Evolutionary conservation across 2,113 vertebrate species (phyloP).

Genomic region (Balaenoptera acutorostrata): DNA sequence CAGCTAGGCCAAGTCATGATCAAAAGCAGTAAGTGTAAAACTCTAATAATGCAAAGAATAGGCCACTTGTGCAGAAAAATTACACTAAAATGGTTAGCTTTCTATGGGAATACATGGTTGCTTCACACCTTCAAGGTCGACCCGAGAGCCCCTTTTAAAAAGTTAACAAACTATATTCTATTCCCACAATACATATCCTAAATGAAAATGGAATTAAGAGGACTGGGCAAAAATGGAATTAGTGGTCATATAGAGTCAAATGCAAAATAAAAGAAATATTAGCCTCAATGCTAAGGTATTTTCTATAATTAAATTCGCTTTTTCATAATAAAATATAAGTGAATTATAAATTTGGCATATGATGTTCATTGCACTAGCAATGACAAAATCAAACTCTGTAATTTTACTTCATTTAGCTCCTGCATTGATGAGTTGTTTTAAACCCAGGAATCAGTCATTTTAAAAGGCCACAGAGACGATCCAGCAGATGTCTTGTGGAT

Average conservation of each 20-base stretch:
- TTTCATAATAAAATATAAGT: neutral
- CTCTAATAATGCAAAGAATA: neutral
- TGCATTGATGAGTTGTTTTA: neutral
- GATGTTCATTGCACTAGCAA: neutral
- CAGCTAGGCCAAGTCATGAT: neutral
- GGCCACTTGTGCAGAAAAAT: neutral
- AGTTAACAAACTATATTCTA: neutral
- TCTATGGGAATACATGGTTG: neutral
- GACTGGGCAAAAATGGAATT: neutral
- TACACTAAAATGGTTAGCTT: neutral
- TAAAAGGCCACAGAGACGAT: neutral
- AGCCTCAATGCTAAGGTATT: neutral
- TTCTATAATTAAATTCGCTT: neutral
- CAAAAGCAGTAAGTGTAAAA: neutral
- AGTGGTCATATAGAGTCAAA: neutral
- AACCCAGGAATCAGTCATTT: neutral
- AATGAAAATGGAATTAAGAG: neutral
- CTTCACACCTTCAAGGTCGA: neutral
- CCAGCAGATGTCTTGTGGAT: too few relatives aligned
- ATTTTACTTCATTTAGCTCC: neutral
- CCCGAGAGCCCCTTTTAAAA: neutral
- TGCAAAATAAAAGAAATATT: neutral
- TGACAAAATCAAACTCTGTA: neutral
- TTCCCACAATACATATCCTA: neutral
- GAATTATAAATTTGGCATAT: neutral